Conservation (phyloP, 2,113 vertebrate genomes). For the Gasterosteus aculeatus region DNA sequence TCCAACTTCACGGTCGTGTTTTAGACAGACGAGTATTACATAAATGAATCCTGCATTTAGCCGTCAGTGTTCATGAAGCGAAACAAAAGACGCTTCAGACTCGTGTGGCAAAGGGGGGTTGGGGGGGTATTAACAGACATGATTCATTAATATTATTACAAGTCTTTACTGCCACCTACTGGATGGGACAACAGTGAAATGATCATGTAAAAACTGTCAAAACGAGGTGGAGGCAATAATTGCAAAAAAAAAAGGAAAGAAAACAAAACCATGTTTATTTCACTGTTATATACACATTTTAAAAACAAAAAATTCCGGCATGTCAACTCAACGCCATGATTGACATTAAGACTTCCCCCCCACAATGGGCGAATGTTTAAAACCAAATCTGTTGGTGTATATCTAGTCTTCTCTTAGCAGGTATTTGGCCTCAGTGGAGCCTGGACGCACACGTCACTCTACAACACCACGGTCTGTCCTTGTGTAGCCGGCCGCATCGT, state of each 20-base stretch:
- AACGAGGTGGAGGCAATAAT: constrained; percentile 21
- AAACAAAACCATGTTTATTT: constrained; percentile 77
- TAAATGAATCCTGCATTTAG: background rate
- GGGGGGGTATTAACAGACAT: background rate
- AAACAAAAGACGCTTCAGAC: background rate
- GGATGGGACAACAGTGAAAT: constrained; percentile 29
- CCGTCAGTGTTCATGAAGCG: background rate
- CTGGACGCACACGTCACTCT: constrained; percentile 41
- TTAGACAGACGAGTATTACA: background rate
- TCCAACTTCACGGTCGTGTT: background rate
- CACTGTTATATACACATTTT: constrained; percentile 73
- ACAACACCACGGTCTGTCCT: constrained; percentile 41
- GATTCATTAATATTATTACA: background rate
- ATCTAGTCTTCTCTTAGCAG: constrained; percentile 30
- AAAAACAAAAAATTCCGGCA: constrained; percentile 57
- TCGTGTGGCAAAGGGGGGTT: background rate
- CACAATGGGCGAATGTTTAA: constrained; percentile 30
- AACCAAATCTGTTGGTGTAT: constrained; percentile 32
- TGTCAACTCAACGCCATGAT: constrained; percentile 45
- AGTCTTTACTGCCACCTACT: constrained; percentile 53
- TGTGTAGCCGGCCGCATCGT: constrained; percentile 32
- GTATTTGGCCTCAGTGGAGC: constrained; percentile 37
- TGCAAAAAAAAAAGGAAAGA: constrained; percentile 64
- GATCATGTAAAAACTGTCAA: background rate
- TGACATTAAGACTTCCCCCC: constrained; percentile 9